Evolutionary conservation across 2,113 vertebrate species (phyloP).

Genomic region (Taxidea taxus): DNA sequence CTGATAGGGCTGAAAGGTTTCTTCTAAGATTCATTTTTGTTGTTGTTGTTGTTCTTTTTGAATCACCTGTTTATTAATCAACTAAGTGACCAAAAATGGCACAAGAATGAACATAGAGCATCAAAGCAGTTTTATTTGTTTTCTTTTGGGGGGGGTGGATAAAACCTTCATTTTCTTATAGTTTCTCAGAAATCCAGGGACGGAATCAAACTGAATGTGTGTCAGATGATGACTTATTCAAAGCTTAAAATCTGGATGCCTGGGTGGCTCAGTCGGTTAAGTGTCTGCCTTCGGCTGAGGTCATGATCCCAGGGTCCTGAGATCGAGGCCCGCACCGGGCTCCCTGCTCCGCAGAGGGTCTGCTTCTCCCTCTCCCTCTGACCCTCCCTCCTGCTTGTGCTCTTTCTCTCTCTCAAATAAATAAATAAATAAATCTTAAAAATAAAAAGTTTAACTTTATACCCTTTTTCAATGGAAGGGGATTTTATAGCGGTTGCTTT

Average conservation of each 20-base stretch:
- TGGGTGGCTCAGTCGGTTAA: not conserved
- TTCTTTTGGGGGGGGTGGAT: not conserved
- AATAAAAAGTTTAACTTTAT: not conserved
- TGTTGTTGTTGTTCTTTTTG: not conserved
- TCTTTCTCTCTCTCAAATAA: not conserved
- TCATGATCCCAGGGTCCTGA: not conserved
- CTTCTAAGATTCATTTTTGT: constrained; percentile 51
- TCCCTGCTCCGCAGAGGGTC: not conserved
- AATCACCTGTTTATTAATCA: not conserved
- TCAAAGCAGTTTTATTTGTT: not conserved
- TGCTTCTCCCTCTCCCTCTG: not conserved
- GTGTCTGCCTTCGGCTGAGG: not conserved
- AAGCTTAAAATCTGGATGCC: not conserved
- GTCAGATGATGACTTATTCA: not conserved
- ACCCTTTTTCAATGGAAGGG: not conserved
- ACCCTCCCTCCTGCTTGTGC: not conserved
- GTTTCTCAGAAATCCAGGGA: not conserved
- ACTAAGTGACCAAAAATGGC: not conserved
- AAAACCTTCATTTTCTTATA: not conserved
- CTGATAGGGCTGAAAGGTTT: constrained; percentile 56
- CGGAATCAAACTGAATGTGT: not conserved
- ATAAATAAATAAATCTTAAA: not conserved
- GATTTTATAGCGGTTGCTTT: not conserved
- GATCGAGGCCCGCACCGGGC: rapidly evolving
- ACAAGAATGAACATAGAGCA: not conserved